Conservation (phyloP, 2,888 invertebrate genomes). For the Eupithecia exiguata region DNA sequence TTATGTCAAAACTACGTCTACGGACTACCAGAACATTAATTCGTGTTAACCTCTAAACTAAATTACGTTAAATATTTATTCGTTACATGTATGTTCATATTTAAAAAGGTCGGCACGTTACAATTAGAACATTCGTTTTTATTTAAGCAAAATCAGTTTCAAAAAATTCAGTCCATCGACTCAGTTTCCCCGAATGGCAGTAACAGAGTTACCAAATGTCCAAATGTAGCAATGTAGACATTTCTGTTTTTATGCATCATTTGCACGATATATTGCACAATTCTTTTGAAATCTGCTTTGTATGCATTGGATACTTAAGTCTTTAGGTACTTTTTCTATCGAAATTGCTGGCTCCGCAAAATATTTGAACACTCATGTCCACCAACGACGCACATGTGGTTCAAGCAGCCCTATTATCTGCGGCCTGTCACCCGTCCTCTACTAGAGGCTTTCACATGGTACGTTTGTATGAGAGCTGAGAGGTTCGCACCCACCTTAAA, state of each 20-base stretch:
- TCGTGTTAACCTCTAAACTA: background rate
- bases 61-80: too few species aligned
- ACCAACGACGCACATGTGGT: too few species aligned
- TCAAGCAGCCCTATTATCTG: too few species aligned
- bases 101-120: background rate
- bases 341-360: background rate
- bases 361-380: background rate
- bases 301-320: background rate
- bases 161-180: slow-evolving; percentile 2
- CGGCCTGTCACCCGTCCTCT: too few species aligned
- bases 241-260: slow-evolving; percentile 15
- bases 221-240: slow-evolving; percentile 13
- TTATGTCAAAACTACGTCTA: background rate
- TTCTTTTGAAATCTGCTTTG: slow-evolving; percentile 8
- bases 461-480: too few species aligned
- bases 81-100: too few species aligned
- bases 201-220: slow-evolving; percentile 19
- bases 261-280: slow-evolving; percentile 26
- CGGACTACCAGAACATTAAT: background rate
- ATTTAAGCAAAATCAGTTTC: background rate
- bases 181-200: slow-evolving; percentile 13
- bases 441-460: too few species aligned
- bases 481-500: too few species aligned
- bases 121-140: background rate
- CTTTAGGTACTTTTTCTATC: background rate